Evolutionary conservation across 2,888 invertebrate genomes (phyloP).

Genomic region (Cheilosia urbana): DNA sequence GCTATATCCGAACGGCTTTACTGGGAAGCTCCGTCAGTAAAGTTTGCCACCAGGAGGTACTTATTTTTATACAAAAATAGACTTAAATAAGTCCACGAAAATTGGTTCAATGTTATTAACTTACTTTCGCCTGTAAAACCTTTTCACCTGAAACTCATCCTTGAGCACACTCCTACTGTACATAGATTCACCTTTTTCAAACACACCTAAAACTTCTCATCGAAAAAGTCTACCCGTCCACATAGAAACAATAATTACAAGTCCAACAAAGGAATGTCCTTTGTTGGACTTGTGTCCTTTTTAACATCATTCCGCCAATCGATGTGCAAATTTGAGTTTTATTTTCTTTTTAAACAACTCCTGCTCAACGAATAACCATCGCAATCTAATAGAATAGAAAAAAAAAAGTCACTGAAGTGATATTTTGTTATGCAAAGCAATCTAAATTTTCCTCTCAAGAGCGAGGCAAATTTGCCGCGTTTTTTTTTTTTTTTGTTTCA

Average conservation of each 20-base stretch:
- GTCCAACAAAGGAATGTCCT: conserved; percentile 30
- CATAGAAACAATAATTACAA: conserved; percentile 36
- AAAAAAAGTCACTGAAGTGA: conserved; percentile 56
- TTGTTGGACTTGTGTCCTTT: conserved; percentile 59
- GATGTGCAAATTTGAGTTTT: conserved; percentile 58
- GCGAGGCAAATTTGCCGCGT: conserved; percentile 32
- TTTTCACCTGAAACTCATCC: no score
- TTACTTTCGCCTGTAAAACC: no score
- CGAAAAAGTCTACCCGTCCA: neutral
- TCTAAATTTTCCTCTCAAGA: conserved; percentile 63
- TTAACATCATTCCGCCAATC: conserved; percentile 47
- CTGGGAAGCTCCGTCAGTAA: no score
- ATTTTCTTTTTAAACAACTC: conserved; percentile 28
- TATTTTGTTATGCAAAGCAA: conserved; percentile 62
- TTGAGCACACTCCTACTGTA: neutral
- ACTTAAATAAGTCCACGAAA: no score
- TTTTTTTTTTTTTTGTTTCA: neutral
- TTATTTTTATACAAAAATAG: no score
- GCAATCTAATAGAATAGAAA: conserved; percentile 41
- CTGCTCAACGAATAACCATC: neutral
- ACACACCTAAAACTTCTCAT: neutral
- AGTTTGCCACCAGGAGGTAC: no score
- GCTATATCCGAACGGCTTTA: no score
- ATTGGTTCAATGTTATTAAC: no score
- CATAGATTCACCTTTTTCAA: neutral